Evolutionary conservation across 1,140 invertebrate genomes (phyloP).

Genomic region (Periplaneta americana): DNA sequence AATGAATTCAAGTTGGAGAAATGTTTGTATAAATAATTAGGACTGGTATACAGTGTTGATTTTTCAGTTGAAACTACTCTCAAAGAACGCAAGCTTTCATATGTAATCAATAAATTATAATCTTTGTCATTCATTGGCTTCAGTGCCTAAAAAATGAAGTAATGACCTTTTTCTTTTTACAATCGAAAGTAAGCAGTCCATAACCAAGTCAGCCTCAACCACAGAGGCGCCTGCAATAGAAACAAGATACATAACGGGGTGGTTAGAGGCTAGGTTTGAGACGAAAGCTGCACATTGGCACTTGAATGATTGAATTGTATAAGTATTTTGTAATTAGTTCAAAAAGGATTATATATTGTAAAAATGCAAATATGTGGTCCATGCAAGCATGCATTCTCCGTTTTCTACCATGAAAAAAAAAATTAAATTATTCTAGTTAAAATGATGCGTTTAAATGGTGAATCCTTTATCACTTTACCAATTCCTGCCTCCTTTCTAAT

Average conservation of each 20-base stretch:
- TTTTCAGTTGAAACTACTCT: not conserved
- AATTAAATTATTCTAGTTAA: slow-evolving; percentile 53
- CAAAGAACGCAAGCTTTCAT: slow-evolving; percentile 4
- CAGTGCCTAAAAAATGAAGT: not conserved
- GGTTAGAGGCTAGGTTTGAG: slow-evolving; percentile 17
- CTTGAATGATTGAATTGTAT: slow-evolving; percentile 12
- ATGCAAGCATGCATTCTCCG: slow-evolving; percentile 42
- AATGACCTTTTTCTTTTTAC: not conserved
- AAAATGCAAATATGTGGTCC: slow-evolving; percentile 16
- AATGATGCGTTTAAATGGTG: slow-evolving; percentile 27
- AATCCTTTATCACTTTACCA: not conserved
- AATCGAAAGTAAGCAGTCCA: slow-evolving; percentile 13
- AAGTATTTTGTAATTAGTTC: slow-evolving; percentile 19
- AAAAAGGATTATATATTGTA: slow-evolving; percentile 11
- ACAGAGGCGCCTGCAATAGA: slow-evolving; percentile 8
- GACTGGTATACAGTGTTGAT: not conserved
- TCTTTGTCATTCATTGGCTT: slow-evolving; percentile 3
- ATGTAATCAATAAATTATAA: not conserved
- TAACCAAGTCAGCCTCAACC: slow-evolving; percentile 16
- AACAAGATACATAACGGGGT: slow-evolving; percentile 12
- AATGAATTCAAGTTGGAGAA: not conserved
- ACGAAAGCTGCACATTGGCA: slow-evolving; percentile 19
- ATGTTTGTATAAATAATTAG: too few species aligned
- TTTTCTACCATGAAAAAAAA: slow-evolving; percentile 46
- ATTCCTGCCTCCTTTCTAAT: too few species aligned